Evolutionary conservation across 2,797 vertebrate genomes (phyloP).

Genomic region (Kryptopterus vitreolus): DNA sequence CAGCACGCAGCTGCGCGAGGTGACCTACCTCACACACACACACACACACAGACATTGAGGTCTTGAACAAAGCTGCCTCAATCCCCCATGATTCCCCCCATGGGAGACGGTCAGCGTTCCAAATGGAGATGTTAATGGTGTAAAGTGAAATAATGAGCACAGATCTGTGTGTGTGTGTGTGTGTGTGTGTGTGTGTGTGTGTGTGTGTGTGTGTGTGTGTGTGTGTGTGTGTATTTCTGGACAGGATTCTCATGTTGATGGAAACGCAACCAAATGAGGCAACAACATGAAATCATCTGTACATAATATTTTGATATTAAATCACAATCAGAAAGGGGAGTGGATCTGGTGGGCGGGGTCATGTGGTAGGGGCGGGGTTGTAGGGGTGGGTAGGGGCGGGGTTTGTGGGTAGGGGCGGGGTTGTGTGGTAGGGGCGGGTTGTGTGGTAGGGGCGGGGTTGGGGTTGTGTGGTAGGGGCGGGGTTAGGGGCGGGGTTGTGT

Average conservation of each 20-base stretch:
- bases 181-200: slow-evolving; percentile 34
- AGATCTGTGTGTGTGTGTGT: slow-evolving; percentile 28
- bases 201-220: slow-evolving; percentile 38
- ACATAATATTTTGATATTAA: slow-evolving; percentile 2
- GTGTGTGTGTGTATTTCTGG: neutral
- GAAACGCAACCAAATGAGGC: slow-evolving; percentile 63
- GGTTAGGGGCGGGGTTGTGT: no score
- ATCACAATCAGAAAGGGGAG: neutral
- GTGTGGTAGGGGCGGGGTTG: no score
- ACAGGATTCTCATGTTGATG: slow-evolving; percentile 25
- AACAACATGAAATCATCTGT: slow-evolving; percentile 60
- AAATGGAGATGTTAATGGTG: slow-evolving; percentile 30
- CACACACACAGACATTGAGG: slow-evolving; percentile 6
- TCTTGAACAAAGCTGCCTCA: slow-evolving; percentile 45
- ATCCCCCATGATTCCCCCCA: slow-evolving; percentile 51
- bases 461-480: no score
- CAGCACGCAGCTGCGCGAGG: slow-evolving; percentile 63
- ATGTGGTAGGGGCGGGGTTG: no score
- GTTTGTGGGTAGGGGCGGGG: no score
- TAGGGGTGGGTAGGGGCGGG: no score
- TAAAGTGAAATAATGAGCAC: slow-evolving; percentile 32
- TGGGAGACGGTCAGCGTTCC: slow-evolving; percentile 15
- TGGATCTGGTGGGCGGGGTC: no score
- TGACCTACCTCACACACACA: slow-evolving; percentile 48
- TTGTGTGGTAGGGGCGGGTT: no score